phyloP scores from a whole-genome alignment of 2,797 vertebrate species.

The Enteromius treurensis region DNA sequence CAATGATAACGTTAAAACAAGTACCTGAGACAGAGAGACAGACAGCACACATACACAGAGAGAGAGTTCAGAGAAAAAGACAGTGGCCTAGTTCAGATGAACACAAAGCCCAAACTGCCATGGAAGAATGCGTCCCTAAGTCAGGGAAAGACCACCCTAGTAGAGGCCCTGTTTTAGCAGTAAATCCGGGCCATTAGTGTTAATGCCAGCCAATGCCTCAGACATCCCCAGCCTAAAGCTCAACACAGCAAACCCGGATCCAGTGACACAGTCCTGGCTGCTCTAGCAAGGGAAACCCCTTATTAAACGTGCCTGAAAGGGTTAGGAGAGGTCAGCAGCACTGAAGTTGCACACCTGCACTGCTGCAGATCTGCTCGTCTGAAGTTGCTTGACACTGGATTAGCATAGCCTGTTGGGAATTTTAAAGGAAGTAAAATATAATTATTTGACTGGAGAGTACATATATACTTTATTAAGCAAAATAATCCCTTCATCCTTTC shows the following conservation, averaged over 20 bases:
- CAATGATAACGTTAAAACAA: conserved; percentile 45
- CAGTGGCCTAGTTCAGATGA: conserved; percentile 58
- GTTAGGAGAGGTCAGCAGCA: conserved; percentile 46
- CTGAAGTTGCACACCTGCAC: conserved; percentile 36
- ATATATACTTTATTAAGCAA: neutral
- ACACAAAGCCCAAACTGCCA: conserved; percentile 67
- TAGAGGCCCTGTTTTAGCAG: conserved; percentile 75
- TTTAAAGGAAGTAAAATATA: neutral
- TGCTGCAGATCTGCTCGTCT: neutral
- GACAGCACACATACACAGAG: neutral
- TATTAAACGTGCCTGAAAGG: conserved; percentile 23
- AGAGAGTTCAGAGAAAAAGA: conserved; percentile 51
- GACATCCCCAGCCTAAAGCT: conserved; percentile 72
- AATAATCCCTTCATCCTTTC: neutral
- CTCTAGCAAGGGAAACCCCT: conserved; percentile 42
- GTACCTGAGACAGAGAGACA: conserved; percentile 41
- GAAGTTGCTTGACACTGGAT: conserved; percentile 45
- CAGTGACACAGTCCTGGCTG: conserved; percentile 32
- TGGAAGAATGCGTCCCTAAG: conserved; percentile 71
- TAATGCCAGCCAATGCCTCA: conserved; percentile 75
- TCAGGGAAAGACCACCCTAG: conserved; percentile 70
- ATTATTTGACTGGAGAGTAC: neutral
- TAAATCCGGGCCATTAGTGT: conserved; percentile 78
- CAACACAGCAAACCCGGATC: conserved; percentile 49
- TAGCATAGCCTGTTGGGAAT: conserved; percentile 40